Base-by-base conservation (phyloP, 2,113 vertebrate genomes). In the Grantiella picta region DNA sequence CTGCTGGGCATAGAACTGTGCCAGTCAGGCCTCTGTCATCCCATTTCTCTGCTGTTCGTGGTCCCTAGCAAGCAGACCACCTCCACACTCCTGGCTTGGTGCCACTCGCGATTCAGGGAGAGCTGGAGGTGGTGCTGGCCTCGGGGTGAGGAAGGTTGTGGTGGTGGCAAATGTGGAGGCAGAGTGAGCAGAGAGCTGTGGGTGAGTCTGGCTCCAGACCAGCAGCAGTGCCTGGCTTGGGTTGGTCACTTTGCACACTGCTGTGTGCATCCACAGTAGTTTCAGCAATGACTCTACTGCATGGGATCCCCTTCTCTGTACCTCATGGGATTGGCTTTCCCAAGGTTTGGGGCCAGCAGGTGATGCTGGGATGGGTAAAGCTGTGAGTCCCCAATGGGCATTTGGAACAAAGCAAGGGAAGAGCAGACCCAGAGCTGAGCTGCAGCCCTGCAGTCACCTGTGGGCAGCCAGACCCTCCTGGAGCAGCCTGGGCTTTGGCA, bases 341-440 rank as follows among this genome's bases (percentile, higher is more conserved):
- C 31, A 54, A 27, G 42, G 16, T 47, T 60, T 82, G 59, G 15
- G n/a, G 36, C 17, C 20, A 60, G 45, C 53, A 36, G 0, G 1
- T 33, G 9, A 22, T 86, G n/a, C 36, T 47, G 82, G 66, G 8
- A n/a, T 61, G 40, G 35, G 31, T 22, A 31, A 85, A 40, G 7
- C 2, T 17, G 10, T 35, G 20, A 23, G 31, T 11, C 7, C 63
- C 10, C 35, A 35, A 3, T 2, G 35, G n/a, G 4, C 3, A 8
- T 45, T n/a, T 66, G 53, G 29, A 38, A 61, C 8, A 73, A 63
- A 69, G 38, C 10, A 9, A 79, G 15, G 54, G 36, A 53, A 65
- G 40, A 38, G 19, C 57, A 88, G 12, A 15, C 9, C 24, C 20
- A 21, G 70, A 61, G 49, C 66, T 72, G 61, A 85, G 63, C 57